A percentile compares a stretch with the other conserved stretches of the same genome.
Evolutionary conservation across 1,140 invertebrate genomes (phyloP).

Genomic region (Eriosoma lanigerum): DNA sequence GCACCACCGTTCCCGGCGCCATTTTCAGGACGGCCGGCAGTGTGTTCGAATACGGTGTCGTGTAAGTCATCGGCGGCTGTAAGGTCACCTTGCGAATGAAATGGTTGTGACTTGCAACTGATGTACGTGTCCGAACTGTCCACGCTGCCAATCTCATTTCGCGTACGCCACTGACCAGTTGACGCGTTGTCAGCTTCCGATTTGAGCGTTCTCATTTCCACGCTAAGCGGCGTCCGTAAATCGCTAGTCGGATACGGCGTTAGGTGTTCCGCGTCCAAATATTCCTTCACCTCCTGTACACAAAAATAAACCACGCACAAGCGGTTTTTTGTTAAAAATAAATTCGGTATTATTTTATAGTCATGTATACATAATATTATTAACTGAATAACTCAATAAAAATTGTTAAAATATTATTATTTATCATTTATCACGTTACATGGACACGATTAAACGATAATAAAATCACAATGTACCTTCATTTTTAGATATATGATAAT

Average conservation of each 20-base stretch:
- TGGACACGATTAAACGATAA: no score
- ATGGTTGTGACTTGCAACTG: conserved; percentile 93
- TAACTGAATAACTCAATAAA: no score
- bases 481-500: no score
- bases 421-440: no score
- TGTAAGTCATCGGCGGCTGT: conserved; percentile 57
- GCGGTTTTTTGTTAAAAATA: no score
- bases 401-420: no score
- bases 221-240: conserved; percentile 75
- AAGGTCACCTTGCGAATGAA: conserved; percentile 67
- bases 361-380: no score
- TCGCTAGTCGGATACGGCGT: conserved; percentile 81
- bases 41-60: conserved; percentile 64
- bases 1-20: neutral
- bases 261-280: conserved; percentile 80
- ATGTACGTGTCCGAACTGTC: conserved; percentile 91
- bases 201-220: conserved; percentile 73
- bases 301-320: no score
- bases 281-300: conserved; percentile 82
- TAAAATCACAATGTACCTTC: no score
- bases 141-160: conserved; percentile 69
- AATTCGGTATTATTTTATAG: no score
- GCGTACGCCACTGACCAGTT: conserved; percentile 59
- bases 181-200: conserved; percentile 58
- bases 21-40: no score